phyloP scores from a whole-genome alignment of 2,113 vertebrate species.

The Chauna torquata region DNA sequence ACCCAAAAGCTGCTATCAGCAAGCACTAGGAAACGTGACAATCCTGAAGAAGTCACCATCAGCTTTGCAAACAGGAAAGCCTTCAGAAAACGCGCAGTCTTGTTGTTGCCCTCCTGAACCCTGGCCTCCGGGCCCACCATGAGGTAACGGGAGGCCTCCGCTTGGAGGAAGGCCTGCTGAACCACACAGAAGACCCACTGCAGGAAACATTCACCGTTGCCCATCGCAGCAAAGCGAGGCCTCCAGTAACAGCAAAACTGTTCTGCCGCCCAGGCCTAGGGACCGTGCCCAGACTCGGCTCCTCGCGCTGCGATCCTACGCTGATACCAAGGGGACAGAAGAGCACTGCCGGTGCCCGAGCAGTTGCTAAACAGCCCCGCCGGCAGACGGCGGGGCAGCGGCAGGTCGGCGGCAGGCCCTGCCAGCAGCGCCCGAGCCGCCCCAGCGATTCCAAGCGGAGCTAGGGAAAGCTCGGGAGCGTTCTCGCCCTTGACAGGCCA shows the following conservation, averaged over 20 bases:
- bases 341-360: not conserved
- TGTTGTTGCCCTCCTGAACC: not conserved
- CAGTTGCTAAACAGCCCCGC: not conserved
- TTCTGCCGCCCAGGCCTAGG: not conserved
- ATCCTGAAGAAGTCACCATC: not conserved
- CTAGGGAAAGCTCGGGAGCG: not conserved
- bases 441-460: not conserved
- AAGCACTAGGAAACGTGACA: not conserved
- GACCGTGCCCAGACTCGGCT: not conserved
- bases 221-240: not conserved
- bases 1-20: not conserved
- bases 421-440: not conserved
- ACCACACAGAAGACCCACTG: not conserved
- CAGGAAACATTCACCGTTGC: not conserved
- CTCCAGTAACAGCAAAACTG: not conserved
- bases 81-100: not conserved
- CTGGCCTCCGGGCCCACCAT: not conserved
- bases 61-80: not conserved
- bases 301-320: not conserved
- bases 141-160: not conserved
- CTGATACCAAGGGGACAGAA: not conserved
- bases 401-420: accelerated
- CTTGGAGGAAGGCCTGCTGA: not conserved
- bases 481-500: not conserved
- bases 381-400: not conserved